Percentiles rank a stretch among this genome's conserved stretches.
These are phyloP conservation scores for Dicentrarchus labrax DNA, from an alignment of 2,113 vertebrate genomes.

Conservation along the genomic window DNA sequence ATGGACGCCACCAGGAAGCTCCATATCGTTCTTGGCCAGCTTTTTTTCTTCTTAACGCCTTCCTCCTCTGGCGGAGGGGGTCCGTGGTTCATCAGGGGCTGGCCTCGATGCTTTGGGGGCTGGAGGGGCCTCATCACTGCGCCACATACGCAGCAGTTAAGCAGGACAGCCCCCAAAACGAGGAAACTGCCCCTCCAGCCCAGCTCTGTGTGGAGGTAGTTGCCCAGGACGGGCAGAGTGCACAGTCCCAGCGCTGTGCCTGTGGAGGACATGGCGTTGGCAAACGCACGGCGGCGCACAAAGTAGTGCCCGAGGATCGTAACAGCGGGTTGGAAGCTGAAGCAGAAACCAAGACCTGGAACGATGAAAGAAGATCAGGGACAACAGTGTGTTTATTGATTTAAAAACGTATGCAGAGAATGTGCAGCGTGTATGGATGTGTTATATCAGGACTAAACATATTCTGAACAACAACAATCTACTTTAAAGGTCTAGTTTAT, in stretches of 20 bases:
- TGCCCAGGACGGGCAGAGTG: slow-evolving; percentile 88
- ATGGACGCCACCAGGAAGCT: slow-evolving; percentile 35
- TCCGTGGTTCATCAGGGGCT: slow-evolving; percentile 61
- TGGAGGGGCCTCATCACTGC: slow-evolving; percentile 92
- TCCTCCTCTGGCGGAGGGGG: slow-evolving; percentile 35
- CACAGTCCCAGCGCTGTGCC: slow-evolving; percentile 92
- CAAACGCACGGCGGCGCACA: slow-evolving; percentile 85
- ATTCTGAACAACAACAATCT: too few species aligned
- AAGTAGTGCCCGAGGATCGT: slow-evolving; percentile 93
- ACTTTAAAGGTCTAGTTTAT: too few species aligned
- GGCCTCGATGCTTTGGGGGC: slow-evolving; percentile 44
- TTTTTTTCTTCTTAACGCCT: slow-evolving; percentile 7
- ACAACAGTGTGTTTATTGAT: not conserved
- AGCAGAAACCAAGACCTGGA: slow-evolving; percentile 93
- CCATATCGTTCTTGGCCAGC: not conserved
- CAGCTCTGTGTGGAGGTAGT: slow-evolving; percentile 87
- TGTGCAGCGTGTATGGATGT: not conserved
- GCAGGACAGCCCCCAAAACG: slow-evolving; percentile 89
- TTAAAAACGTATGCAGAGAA: too few species aligned
- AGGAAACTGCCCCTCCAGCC: slow-evolving; percentile 96
- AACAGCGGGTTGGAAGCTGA: slow-evolving; percentile 92
- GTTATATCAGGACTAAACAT: not conserved
- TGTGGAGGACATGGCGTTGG: slow-evolving; percentile 90
- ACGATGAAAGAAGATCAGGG: not conserved
- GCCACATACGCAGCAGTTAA: slow-evolving; percentile 93